Base-by-base conservation (phyloP, 2,797 vertebrate genomes). In the Serranus cabrilla region DNA sequence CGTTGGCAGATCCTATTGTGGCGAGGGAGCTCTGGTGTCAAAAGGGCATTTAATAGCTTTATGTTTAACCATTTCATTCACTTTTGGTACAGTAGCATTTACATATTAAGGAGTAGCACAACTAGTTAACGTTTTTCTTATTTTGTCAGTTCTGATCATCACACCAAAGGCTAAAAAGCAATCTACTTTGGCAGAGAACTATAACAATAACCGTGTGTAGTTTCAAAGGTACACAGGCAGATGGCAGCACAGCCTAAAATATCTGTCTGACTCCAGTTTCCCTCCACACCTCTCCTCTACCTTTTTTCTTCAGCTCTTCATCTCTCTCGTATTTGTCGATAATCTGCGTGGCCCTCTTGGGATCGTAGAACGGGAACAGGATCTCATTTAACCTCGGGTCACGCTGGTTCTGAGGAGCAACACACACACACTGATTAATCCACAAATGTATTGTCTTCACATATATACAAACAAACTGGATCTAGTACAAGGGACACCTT, bases 301-400 rank as follows among this genome's bases (percentile, higher is more conserved):
- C 97, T 97, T 96, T 97, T 89, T 92, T 96, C 89, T 96, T 98
- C 81, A 98, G 93, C 31, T 96, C 96, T 58, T 96, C 95, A 1
- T 99, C 97, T 82, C 97, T 93, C 76, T 99, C 98, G 25, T 99
- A 99, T 7, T 94, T 98, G 67, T 99, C 97, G 65, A 99, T 96
- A 91, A 99, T 99, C 94, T 97, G 98, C 96, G 95, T 97, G 78
- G 97, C 97, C 93, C 98, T 97, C 95, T 99, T 99, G 69, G 93
- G 92, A 85, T 99, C 97, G 86, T 98, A 99, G 92, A 99, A 99
- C 1, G 98, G 98, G 91, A 99, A 99, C 75, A 99, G 96, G 94
- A 99, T 99, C 94, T 99, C 98, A 74, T 99, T 99, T 93, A 99
- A 93, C 69, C 98, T 95, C 56, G 98, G 98, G 81, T 99, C 98